Evolutionary conservation across 2,888 invertebrate genomes (phyloP).

Genomic region (Carcina quercana): DNA sequence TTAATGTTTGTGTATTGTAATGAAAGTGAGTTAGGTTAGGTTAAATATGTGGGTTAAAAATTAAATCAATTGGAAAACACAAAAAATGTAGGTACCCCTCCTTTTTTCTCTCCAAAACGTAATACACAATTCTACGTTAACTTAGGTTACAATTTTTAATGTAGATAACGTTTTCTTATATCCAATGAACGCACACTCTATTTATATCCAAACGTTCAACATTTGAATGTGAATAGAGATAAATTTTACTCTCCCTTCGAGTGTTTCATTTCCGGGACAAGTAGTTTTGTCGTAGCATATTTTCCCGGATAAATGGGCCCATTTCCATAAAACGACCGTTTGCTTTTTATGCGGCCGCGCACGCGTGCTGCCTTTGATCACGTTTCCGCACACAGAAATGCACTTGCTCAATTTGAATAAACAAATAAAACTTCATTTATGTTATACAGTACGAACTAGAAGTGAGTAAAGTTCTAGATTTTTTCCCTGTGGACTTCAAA

Average conservation of each 20-base stretch:
- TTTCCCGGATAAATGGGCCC: constrained; percentile 48
- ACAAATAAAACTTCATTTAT: no score
- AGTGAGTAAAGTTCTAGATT: no score
- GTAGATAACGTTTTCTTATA: no score
- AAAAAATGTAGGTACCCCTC: constrained; percentile 19
- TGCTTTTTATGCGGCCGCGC: constrained; percentile 36
- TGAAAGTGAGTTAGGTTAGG: no score
- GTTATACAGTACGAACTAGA: not conserved
- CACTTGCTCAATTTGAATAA: no score
- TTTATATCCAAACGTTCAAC: no score
- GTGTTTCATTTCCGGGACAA: constrained; percentile 66
- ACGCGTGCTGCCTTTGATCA: constrained; percentile 43
- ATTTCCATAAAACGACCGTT: constrained; percentile 70
- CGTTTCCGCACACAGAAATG: constrained; percentile 12
- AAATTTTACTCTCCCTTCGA: constrained; percentile 37
- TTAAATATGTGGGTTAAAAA: constrained; percentile 32
- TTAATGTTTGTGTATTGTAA: no score
- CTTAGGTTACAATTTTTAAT: no score
- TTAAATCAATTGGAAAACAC: constrained; percentile 27
- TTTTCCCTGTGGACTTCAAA: no score
- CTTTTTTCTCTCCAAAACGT: no score
- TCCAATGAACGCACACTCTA: no score
- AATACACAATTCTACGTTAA: no score
- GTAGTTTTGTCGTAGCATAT: constrained; percentile 66
- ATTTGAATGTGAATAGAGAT: constrained; percentile 31